These are phyloP conservation scores for Halocynthia roretzi DNA, from an alignment of 23 tunicate species.

Conservation along the genomic window DNA sequence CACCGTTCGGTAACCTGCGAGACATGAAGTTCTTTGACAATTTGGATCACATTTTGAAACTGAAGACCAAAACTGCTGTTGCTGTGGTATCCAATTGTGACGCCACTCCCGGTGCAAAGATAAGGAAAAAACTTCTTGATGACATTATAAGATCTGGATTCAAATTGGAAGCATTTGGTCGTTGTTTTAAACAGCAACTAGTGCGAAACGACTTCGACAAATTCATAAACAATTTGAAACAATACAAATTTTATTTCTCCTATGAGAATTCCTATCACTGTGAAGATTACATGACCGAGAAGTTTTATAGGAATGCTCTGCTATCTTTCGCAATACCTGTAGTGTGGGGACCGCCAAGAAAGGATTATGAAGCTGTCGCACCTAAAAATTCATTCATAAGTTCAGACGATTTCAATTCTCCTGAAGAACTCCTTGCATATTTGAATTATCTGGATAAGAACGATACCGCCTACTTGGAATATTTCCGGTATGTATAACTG, in stretches of 20 bases:
- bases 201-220: neutral
- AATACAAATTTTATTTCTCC: slow-evolving; percentile 34
- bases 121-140: slow-evolving; percentile 31
- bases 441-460: slow-evolving; percentile 24
- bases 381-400: slow-evolving; percentile 55
- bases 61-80: slow-evolving; percentile 25
- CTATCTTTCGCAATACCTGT: slow-evolving; percentile 29
- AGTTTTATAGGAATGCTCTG: slow-evolving; percentile 42
- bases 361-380: slow-evolving; percentile 37
- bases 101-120: slow-evolving; percentile 26
- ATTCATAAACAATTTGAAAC: slow-evolving; percentile 1
- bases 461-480: slow-evolving; percentile 37
- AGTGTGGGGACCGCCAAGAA: slow-evolving; percentile 59
- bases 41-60: neutral
- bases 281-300: slow-evolving; percentile 43
- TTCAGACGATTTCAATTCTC: slow-evolving; percentile 38
- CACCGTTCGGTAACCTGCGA: no score
- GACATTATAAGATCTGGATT: slow-evolving; percentile 36
- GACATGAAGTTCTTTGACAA: slow-evolving; percentile 4
- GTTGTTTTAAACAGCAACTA: neutral
- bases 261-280: slow-evolving; percentile 49
- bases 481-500: neutral
- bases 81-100: slow-evolving; percentile 49
- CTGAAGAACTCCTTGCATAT: slow-evolving; percentile 27
- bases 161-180: slow-evolving; percentile 47